Percentiles rank a stretch among this genome's conserved stretches.
Evolutionary conservation across 1,140 invertebrate species (phyloP).

Genomic region (Saccostrea echinata): DNA sequence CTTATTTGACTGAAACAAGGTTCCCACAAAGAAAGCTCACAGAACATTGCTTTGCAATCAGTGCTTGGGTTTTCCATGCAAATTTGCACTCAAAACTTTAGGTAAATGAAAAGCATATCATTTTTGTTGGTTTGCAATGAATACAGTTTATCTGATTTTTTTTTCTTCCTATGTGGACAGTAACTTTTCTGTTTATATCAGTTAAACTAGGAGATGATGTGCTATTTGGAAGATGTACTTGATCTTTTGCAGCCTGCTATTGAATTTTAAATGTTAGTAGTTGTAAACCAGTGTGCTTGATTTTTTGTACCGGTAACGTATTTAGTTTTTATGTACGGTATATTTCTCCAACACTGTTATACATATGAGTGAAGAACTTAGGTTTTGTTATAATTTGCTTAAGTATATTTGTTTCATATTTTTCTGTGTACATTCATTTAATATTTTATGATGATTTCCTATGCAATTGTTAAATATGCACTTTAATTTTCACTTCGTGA

Average conservation of each 20-base stretch:
- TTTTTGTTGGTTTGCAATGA: neutral
- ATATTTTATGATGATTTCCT: neutral
- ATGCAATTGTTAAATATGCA: slow-evolving; percentile 33
- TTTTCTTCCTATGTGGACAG: neutral
- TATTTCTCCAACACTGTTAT: neutral
- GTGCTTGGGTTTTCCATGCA: neutral
- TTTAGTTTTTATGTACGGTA: neutral
- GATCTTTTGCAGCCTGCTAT: too few relatives aligned
- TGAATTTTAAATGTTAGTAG: neutral
- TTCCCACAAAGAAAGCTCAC: neutral
- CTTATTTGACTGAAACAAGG: neutral
- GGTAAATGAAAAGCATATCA: slow-evolving; percentile 17
- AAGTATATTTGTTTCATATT: slow-evolving; percentile 13
- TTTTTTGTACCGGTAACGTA: neutral
- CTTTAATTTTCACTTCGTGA: neutral
- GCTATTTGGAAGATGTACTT: neutral
- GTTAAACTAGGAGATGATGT: neutral
- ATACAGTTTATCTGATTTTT: neutral
- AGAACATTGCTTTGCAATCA: neutral
- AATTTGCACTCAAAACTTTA: neutral
- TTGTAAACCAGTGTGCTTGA: neutral
- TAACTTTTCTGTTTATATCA: neutral
- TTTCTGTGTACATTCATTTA: neutral
- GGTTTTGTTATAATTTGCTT: neutral
- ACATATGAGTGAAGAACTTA: neutral